Base-by-base conservation (phyloP, 2,113 vertebrate genomes). In the Cinclus cinclus region DNA sequence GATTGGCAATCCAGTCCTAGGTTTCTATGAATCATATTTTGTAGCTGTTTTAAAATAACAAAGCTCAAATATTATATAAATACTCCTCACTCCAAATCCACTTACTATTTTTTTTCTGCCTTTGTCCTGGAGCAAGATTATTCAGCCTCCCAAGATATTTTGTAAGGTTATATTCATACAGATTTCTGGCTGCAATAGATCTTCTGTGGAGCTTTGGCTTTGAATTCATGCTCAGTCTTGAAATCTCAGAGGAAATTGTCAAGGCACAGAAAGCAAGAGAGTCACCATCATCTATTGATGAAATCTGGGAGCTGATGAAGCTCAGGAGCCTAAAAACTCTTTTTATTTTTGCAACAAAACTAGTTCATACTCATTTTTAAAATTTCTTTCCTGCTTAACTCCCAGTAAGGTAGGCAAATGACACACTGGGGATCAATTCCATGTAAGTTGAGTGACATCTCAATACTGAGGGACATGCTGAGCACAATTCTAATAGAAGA, bases 61-160 rank as follows among this genome's bases (percentile, higher is more conserved):
- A 69, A 64, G 35, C 77, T 86, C 15, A 80, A 94, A 47, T 74
- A 93, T 67, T 88, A 74, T 21, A 1, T 70, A 93, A 88, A 88
- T 83, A 92, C 67, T 71, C 24, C 20, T 83, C 16, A 67, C n/a
- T 95, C 33, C 71, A 87, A 90, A 81, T 83, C 67, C 63, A 67
- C 12, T 47, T 50, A 59, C 20, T 77, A n/a, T 25, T 80, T 77
- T 84, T 80, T 53, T 83, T 5, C 59, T 88, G 23, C 13, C 30
- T 89, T 70, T 86, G 82, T 85, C 81, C 71, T 83, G 64, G 30
- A 90, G 63, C 60, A 91, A 89, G 58, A 78, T 91, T 95, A 74
- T 89, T 87, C 52, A 69, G 41, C 80, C 58, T 81, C 92, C 76
- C 80, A 76, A 94, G 69, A 46, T 84, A 70, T 42, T 94, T 73